Evolutionary conservation across 2,888 invertebrate genomes (phyloP).

Genomic region (Arenicola marina): DNA sequence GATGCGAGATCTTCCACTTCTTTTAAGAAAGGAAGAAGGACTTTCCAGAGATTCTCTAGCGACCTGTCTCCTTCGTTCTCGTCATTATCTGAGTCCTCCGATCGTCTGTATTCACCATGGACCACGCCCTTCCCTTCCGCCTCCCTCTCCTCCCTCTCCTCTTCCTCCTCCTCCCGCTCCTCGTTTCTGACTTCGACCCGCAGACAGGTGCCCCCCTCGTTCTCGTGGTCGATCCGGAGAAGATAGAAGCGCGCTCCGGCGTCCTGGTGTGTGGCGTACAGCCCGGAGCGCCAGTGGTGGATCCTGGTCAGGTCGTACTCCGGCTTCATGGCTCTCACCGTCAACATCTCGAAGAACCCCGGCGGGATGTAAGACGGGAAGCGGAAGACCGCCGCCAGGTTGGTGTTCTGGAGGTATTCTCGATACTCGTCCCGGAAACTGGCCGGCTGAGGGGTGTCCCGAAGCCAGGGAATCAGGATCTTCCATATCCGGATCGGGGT

Average conservation of each 20-base stretch:
- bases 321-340: conserved; percentile 40
- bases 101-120: too few relatives aligned
- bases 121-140: too few relatives aligned
- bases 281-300: conserved; percentile 51
- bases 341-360: conserved; percentile 51
- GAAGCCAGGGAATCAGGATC: conserved; percentile 49
- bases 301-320: conserved; percentile 40
- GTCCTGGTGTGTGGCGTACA: conserved; percentile 43
- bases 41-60: conserved; percentile 44
- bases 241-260: conserved; percentile 21
- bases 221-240: conserved; percentile 18
- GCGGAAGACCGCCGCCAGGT: conserved; percentile 40
- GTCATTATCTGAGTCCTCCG: too few relatives aligned
- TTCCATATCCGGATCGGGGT: conserved; percentile 18
- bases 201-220: conserved; percentile 33
- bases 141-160: conserved; percentile 34
- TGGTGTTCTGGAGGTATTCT: conserved; percentile 30
- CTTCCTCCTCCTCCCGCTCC: conserved; percentile 28
- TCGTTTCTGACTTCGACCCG: conserved; percentile 25
- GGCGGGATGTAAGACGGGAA: conserved; percentile 55
- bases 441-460: conserved; percentile 40
- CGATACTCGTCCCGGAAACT: conserved; percentile 38
- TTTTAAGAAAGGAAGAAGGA: conserved; percentile 48
- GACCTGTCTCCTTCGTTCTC: too few relatives aligned
- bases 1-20: conserved; percentile 50